Conservation (phyloP, 2,888 invertebrate genomes). For the Altica lythri region DNA sequence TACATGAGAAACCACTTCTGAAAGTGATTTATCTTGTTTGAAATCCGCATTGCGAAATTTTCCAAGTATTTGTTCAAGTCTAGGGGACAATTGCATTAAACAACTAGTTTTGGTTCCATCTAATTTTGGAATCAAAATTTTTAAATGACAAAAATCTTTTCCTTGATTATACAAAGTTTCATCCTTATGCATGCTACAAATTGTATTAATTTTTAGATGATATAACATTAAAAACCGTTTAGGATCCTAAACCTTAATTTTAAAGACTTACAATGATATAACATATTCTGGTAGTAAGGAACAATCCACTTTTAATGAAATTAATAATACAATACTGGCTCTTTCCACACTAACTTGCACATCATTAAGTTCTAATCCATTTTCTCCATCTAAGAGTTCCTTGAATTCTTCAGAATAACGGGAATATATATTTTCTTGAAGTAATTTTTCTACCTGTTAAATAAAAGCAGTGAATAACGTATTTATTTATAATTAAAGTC, state of each 20-base stretch:
- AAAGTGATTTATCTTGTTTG: conserved; percentile 53
- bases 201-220: conserved; percentile 1
- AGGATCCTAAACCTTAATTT: too few relatives aligned
- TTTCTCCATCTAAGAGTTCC: conserved; percentile 62
- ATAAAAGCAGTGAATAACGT: background rate
- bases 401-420: conserved; percentile 68
- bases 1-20: conserved; percentile 65
- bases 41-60: conserved; percentile 59
- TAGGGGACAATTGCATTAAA: conserved; percentile 59
- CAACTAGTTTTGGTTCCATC: conserved; percentile 56
- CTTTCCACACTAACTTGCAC: conserved; percentile 68
- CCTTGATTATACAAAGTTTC: conserved; percentile 39
- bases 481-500: background rate
- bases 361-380: conserved; percentile 61
- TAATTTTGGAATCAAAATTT: conserved; percentile 43
- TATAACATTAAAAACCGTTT: too few relatives aligned
- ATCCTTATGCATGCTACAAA: conserved; percentile 4
- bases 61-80: conserved; percentile 59
- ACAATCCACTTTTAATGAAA: conserved; percentile 68
- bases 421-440: conserved; percentile 60
- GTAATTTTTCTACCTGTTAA: conserved; percentile 45
- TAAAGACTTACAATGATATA: conserved; percentile 43
- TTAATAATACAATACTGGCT: conserved; percentile 64
- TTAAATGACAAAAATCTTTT: conserved; percentile 46
- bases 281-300: conserved; percentile 63